These are phyloP conservation scores for Accipiter cooperii DNA, from an alignment of 2,113 vertebrate species.

Conservation along the genomic window DNA sequence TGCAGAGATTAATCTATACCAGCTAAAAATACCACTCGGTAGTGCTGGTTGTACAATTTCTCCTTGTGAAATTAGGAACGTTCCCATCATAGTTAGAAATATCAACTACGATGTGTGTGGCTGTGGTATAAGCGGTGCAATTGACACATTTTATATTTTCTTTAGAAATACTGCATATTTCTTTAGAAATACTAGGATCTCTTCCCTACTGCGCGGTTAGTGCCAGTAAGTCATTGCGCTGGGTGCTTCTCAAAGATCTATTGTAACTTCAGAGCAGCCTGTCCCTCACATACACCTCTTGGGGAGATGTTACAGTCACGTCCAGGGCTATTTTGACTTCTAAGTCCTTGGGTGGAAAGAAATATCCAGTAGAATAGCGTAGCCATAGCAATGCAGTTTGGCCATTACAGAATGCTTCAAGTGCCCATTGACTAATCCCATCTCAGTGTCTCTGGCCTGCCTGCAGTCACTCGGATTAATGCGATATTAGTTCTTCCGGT, in stretches of 20 bases:
- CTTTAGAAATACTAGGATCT: not conserved
- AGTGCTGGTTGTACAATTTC: not conserved
- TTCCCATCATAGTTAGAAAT: not conserved
- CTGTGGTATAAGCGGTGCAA: not conserved
- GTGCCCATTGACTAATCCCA: not conserved
- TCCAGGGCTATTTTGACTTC: not conserved
- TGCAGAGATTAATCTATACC: not conserved
- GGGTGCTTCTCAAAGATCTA: not conserved
- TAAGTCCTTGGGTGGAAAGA: not conserved
- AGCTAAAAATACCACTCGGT: not conserved
- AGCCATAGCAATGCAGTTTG: not conserved
- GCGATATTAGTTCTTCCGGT: not conserved
- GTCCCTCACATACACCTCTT: not conserved
- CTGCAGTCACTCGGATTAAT: not conserved
- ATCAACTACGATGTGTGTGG: not conserved
- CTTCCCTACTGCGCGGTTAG: not conserved
- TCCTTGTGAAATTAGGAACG: not conserved
- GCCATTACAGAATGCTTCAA: not conserved
- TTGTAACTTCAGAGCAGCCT: fast-evolving
- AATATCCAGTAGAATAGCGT: not conserved
- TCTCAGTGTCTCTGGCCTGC: not conserved
- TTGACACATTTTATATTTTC: not conserved
- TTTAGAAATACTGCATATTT: not conserved
- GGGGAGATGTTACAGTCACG: fast-evolving
- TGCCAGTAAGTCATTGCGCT: fast-evolving